These are phyloP conservation scores for Pocota personata DNA, from an alignment of 2,888 invertebrate species.

Conservation along the genomic window DNA sequence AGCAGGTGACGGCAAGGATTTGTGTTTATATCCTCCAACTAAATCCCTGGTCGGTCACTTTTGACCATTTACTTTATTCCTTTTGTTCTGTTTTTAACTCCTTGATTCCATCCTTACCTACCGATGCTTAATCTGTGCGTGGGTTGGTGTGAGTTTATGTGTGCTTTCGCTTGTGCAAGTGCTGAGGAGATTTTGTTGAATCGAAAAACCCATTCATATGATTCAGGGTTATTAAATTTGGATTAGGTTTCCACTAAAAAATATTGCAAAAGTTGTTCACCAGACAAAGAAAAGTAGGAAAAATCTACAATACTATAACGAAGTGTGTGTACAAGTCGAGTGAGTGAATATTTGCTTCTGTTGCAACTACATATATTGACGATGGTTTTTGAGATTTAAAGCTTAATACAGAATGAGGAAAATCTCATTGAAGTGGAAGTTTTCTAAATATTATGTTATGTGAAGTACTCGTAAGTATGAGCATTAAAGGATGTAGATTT, in stretches of 20 bases:
- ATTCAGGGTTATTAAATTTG: slow-evolving; percentile 36
- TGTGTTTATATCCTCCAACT: slow-evolving; percentile 19
- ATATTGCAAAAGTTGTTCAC: slow-evolving; percentile 14
- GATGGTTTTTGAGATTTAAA: neutral
- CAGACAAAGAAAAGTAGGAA: neutral
- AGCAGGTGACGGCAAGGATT: slow-evolving; percentile 45
- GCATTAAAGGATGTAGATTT: neutral
- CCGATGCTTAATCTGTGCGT: neutral
- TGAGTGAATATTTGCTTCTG: neutral
- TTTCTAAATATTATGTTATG: neutral
- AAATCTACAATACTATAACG: neutral
- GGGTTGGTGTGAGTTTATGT: neutral
- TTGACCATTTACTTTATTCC: slow-evolving; percentile 38
- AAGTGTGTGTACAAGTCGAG: neutral
- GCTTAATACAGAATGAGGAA: neutral
- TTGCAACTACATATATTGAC: neutral
- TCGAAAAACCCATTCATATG: slow-evolving; percentile 23
- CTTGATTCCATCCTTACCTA: neutral
- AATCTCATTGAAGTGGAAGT: neutral
- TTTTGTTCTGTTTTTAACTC: slow-evolving; percentile 20
- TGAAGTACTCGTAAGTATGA: too few species aligned
- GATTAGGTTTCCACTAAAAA: slow-evolving; percentile 12
- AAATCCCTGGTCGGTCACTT: slow-evolving; percentile 36
- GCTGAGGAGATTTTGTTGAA: slow-evolving; percentile 9
- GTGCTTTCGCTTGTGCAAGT: neutral